Percentiles rank a stretch among this genome's conserved stretches.
Evolutionary conservation across 1,140 invertebrate genomes (phyloP).

Genomic region (Hydropsyche tenuis): DNA sequence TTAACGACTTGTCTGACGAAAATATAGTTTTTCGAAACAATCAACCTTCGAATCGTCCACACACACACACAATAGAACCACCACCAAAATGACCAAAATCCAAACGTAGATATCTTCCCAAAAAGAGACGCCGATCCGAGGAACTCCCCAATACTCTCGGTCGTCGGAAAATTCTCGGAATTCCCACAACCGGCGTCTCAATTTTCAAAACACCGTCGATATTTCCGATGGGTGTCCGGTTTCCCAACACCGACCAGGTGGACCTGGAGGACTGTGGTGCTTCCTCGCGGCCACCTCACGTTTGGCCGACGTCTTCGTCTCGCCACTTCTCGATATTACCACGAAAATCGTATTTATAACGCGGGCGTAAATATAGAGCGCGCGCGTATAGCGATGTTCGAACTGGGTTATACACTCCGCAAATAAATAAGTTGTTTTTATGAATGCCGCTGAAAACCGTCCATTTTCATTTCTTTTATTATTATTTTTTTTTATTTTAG

Average conservation of each 20-base stretch:
- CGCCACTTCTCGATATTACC: neutral
- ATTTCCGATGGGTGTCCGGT: slow-evolving; percentile 8
- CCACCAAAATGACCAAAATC: too few relatives aligned
- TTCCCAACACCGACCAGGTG: slow-evolving; percentile 16
- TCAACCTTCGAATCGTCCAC: too few relatives aligned
- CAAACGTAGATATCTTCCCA: too few relatives aligned
- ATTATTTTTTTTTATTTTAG: slow-evolving; percentile 38
- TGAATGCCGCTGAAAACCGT: slow-evolving; percentile 43
- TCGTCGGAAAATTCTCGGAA: slow-evolving; percentile 2
- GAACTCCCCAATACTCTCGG: too few relatives aligned
- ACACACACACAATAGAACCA: too few relatives aligned
- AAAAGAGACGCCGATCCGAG: too few relatives aligned
- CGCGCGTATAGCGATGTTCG: slow-evolving; percentile 15
- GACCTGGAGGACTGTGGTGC: neutral
- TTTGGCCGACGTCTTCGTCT: slow-evolving; percentile 4
- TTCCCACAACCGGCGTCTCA: neutral
- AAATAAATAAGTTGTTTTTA: slow-evolving; percentile 45
- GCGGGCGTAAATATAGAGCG: slow-evolving; percentile 2
- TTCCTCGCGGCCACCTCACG: neutral
- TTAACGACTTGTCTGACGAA: too few relatives aligned
- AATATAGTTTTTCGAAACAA: too few relatives aligned
- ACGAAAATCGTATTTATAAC: neutral
- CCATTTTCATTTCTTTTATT: slow-evolving; percentile 45
- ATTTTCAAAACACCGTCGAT: slow-evolving; percentile 7
- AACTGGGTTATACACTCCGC: slow-evolving; percentile 44